Evolutionary conservation across 2,797 vertebrate species (phyloP).

Genomic region (Pachyuromys duprasi): DNA sequence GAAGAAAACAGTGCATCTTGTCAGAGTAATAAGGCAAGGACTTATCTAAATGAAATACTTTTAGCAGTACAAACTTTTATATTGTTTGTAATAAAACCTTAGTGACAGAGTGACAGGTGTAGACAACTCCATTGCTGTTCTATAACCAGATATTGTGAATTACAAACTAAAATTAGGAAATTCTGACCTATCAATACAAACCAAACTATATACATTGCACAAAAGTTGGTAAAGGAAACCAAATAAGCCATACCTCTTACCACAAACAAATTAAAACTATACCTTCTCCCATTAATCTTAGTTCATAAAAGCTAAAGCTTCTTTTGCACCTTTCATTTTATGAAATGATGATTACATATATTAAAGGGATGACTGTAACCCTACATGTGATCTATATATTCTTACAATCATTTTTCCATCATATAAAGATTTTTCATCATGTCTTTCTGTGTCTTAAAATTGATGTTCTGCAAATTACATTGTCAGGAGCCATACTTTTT

Average conservation of each 20-base stretch:
- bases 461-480: not conserved
- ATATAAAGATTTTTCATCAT: not conserved
- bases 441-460: not conserved
- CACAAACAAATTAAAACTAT: not conserved
- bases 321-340: not conserved
- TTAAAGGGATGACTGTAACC: not conserved
- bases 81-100: constrained; percentile 49
- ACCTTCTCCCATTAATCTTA: not conserved
- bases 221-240: not conserved
- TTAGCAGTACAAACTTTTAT: not conserved
- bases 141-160: constrained; percentile 31
- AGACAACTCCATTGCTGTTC: not conserved
- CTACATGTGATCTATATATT: not conserved
- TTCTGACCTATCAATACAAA: not conserved
- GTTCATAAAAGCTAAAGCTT: not conserved
- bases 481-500: not conserved
- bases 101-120: not conserved
- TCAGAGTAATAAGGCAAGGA: not conserved
- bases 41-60: constrained; percentile 49
- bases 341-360: not conserved
- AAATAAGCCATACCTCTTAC: not conserved
- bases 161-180: constrained; percentile 53
- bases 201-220: not conserved
- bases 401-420: not conserved
- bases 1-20: not conserved